Percentiles rank a stretch among this genome's conserved stretches.
Conservation (phyloP, 2,888 invertebrate species). For the Tinea trinotella region DNA sequence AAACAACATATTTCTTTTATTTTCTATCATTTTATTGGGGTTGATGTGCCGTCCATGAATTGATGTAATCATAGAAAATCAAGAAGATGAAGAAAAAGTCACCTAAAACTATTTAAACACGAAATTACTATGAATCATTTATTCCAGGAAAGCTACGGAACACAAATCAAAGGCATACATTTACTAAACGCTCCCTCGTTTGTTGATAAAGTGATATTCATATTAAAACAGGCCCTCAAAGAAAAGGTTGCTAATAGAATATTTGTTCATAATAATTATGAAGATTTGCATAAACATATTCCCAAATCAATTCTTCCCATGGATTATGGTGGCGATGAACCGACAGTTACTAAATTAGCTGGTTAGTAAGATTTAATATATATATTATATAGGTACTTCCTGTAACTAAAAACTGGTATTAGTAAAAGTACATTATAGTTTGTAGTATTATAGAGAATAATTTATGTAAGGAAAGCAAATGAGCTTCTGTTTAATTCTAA, state of each 20-base stretch:
- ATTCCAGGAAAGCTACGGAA: constrained; percentile 55
- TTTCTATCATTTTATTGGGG: too few species aligned
- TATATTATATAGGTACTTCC: too few species aligned
- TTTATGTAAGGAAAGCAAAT: too few species aligned
- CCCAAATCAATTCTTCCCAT: constrained; percentile 52
- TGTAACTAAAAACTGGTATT: too few species aligned
- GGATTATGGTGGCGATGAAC: constrained; percentile 51
- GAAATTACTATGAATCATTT: not conserved
- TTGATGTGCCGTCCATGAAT: too few species aligned
- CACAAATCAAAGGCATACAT: constrained; percentile 61
- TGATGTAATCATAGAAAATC: too few species aligned
- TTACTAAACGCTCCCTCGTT: constrained; percentile 53
- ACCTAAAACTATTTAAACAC: too few species aligned
- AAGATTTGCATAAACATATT: constrained; percentile 50
- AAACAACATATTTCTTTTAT: too few species aligned
- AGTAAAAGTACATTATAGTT: too few species aligned
- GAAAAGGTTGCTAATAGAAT: constrained; percentile 54
- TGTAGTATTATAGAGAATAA: too few species aligned
- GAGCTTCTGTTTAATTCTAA: too few species aligned
- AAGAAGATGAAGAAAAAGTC: too few species aligned
- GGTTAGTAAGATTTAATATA: constrained; percentile 33
- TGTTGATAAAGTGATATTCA: constrained; percentile 45
- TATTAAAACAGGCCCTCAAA: constrained; percentile 50
- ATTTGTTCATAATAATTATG: constrained; percentile 47
- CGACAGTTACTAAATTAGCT: constrained; percentile 36